Conservation (phyloP, 1,140 invertebrate species). For the Drosophila aff. region DNA sequence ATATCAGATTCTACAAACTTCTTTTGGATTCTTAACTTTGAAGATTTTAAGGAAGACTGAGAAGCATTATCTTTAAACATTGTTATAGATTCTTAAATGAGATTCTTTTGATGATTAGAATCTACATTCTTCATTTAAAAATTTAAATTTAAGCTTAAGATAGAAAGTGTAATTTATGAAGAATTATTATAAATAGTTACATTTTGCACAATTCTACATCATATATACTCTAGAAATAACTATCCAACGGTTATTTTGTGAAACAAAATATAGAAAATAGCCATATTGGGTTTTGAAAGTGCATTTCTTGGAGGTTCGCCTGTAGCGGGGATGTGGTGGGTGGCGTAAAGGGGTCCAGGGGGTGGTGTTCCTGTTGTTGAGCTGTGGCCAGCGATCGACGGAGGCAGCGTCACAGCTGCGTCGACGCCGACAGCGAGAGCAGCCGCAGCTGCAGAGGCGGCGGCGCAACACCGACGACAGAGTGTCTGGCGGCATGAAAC, state of each 20-base stretch:
- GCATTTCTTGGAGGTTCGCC: not conserved
- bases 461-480: slow-evolving; percentile 86
- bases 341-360: slow-evolving; percentile 4
- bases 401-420: slow-evolving; percentile 15
- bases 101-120: not conserved
- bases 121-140: not conserved
- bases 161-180: not conserved
- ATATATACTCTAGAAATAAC: not conserved
- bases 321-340: slow-evolving; percentile 5
- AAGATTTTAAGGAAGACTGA: not conserved
- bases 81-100: not conserved
- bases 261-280: not conserved
- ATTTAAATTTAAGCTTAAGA: not conserved
- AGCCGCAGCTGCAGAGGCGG: slow-evolving; percentile 87
- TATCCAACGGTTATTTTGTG: no score
- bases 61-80: no score
- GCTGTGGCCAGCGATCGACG: slow-evolving; percentile 1
- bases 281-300: not conserved
- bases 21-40: no score
- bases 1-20: no score
- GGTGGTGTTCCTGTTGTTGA: slow-evolving; percentile 13
- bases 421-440: slow-evolving; percentile 14
- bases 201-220: not conserved
- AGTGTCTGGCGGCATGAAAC: slow-evolving; percentile 88
- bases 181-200: not conserved